These are phyloP conservation scores for Pagetopsis macropterus DNA, from an alignment of 2,797 vertebrate genomes.

Conservation along the genomic window DNA sequence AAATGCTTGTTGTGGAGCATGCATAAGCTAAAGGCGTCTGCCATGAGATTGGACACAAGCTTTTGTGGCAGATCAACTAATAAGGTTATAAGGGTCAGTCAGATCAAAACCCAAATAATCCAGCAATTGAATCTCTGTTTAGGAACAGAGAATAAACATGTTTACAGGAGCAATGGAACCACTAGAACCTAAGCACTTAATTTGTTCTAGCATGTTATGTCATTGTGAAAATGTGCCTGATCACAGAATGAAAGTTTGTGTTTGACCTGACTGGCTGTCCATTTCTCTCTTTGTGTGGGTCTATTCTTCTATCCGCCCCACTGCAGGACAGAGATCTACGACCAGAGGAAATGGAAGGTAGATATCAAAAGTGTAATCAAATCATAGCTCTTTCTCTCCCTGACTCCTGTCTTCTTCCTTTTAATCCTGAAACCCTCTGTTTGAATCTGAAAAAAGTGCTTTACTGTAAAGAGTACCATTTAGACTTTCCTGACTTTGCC, in stretches of 20 bases:
- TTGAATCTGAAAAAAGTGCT: constrained; percentile 1
- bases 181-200: constrained; percentile 1
- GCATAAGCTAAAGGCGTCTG: constrained; percentile 21
- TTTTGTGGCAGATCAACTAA: constrained; percentile 36
- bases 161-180: neutral
- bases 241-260: neutral
- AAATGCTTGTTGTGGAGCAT: constrained; percentile 23
- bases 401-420: neutral
- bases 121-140: constrained; percentile 46
- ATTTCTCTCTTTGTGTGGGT: constrained; percentile 34
- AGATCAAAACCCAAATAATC: constrained; percentile 67
- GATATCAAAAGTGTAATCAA: constrained; percentile 27
- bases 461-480: neutral
- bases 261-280: constrained; percentile 30
- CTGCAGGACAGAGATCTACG: constrained; percentile 85
- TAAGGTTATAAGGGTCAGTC: constrained; percentile 61
- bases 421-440: constrained; percentile 1
- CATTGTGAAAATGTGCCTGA: neutral
- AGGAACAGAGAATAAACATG: constrained; percentile 22
- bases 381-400: neutral
- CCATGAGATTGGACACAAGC: constrained; percentile 40
- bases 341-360: constrained; percentile 88
- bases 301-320: constrained; percentile 21
- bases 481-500: neutral
- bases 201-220: constrained; percentile 5